Evolutionary conservation across 2,888 invertebrate genomes (phyloP).

Genomic region (Caenorhabditis sp.): DNA sequence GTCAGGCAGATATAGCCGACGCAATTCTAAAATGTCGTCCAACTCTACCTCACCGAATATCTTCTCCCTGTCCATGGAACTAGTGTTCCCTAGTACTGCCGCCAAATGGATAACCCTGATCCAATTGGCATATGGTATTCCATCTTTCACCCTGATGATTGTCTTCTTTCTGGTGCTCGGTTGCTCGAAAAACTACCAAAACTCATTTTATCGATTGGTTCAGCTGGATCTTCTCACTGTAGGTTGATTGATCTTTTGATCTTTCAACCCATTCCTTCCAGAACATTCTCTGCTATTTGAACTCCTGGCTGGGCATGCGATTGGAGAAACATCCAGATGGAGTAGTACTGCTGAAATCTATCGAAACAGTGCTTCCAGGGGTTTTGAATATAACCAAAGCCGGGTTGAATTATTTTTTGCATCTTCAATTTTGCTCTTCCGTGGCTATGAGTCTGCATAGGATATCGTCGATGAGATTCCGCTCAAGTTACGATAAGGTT

Average conservation of each 20-base stretch:
- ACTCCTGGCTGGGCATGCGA: constrained; percentile 13
- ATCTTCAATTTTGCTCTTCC: constrained; percentile 20
- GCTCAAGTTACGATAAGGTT: constrained; percentile 3
- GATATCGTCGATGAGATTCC: constrained; percentile 6
- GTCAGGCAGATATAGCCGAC: no score
- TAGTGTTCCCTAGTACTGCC: not conserved
- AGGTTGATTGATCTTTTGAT: not conserved
- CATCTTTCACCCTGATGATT: not conserved
- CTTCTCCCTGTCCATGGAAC: not conserved
- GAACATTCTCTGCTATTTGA: constrained; percentile 25
- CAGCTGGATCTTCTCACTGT: constrained; percentile 11
- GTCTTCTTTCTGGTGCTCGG: not conserved
- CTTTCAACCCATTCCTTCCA: not conserved
- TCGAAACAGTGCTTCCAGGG: not conserved
- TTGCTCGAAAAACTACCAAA: not conserved
- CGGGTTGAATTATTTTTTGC: not conserved
- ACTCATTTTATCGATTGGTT: constrained; percentile 18
- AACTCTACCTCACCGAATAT: no score
- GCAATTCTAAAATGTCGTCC: no score
- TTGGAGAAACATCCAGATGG: not conserved
- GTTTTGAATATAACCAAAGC: not conserved
- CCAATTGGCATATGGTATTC: not conserved
- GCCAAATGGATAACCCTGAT: not conserved
- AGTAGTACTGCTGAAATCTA: not conserved
- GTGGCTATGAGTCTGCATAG: constrained; percentile 6